Evolutionary conservation across 2,888 invertebrate genomes (phyloP), one percentile per base, ranked within the genome.

Genomic region (Calameuta filiformis): DNA sequence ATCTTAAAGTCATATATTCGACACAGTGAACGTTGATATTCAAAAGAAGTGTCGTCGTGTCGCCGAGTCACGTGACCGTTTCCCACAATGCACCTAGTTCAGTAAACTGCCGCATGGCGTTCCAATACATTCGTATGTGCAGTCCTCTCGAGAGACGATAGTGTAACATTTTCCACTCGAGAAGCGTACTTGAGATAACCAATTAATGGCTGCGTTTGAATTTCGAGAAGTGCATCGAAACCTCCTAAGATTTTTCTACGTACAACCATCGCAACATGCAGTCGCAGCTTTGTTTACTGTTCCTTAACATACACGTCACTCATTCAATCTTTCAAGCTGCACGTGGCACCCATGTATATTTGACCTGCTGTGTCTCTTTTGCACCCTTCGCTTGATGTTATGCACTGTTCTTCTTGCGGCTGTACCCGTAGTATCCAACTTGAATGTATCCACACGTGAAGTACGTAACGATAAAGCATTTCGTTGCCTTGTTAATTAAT

Each of bases 241-340:
- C 12, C 35, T 35, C 12, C 3, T 35, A 35, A 35, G 35, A 56
- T 56, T 56, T 56, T 15, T 23, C 56, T 56, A 12, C 56, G 2
- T 56, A 6, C 40, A 40, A 40, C 15, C 6, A 9, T 2, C 23
- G 56, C 23, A 23, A 56, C 56, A 9, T 6, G 23, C 56, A 15
- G 1, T 56, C 56, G 56, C 6, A 75, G 69, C n/a, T 75, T 69
- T 35, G 40, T 77, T 77, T n/a, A 69, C 40, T 56, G 56, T 56
- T 40, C 40, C 15, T 40, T 23, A 56, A 56, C 56, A 23, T 56
- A 56, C 23, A 56, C 56, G 9, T 23, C 15, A 56, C 56, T 56
- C 56, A 56, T 56, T 56, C 56, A 56, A 56, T 9, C 56, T 23
- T 56, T 56, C 23, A 56, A 15, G 56, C 56, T 9, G 56, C 56